phyloP scores from a whole-genome alignment of 2,797 vertebrate genomes.

The Carduelis carduelis region DNA sequence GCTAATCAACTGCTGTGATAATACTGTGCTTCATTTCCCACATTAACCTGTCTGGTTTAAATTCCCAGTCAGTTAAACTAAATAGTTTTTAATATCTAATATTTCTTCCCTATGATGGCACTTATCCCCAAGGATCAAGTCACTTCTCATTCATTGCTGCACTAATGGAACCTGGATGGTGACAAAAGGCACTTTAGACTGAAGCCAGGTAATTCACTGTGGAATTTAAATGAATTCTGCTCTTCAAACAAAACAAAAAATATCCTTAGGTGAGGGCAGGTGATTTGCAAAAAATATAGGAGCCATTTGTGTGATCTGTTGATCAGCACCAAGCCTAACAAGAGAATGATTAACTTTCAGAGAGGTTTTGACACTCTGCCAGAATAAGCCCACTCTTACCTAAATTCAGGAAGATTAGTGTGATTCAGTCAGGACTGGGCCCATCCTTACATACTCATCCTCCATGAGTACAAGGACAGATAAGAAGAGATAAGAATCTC shows the following conservation, averaged over 20 bases:
- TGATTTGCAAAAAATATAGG: not conserved
- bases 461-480: not conserved
- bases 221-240: not conserved
- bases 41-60: not conserved
- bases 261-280: not conserved
- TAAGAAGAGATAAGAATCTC: not conserved
- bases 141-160: not conserved
- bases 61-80: slow-evolving; percentile 12
- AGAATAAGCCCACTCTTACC: not conserved
- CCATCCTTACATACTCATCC: not conserved
- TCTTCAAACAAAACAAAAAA: not conserved
- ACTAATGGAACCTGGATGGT: not conserved
- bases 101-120: not conserved
- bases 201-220: not conserved
- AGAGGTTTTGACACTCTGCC: not conserved
- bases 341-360: not conserved
- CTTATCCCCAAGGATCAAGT: slow-evolving; percentile 2
- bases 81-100: slow-evolving; percentile 4
- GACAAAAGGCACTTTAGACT: not conserved
- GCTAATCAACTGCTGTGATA: not conserved
- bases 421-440: not conserved
- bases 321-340: not conserved
- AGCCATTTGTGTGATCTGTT: not conserved
- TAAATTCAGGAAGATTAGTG: not conserved
- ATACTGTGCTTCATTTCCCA: not conserved